phyloP scores from a whole-genome alignment of 1,140 invertebrate species.

The Anastatus disparis region DNA sequence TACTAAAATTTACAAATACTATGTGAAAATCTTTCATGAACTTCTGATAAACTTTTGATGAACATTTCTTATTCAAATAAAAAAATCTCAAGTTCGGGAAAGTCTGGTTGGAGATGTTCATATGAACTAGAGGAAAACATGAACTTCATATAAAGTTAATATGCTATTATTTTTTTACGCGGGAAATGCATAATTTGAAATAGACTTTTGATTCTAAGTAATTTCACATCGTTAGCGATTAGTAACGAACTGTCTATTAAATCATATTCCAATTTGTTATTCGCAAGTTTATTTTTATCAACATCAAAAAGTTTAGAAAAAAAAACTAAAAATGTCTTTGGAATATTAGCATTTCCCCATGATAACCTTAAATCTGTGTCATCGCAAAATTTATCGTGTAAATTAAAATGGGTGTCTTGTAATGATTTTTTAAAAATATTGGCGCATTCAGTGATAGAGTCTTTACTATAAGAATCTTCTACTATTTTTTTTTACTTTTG shows the following conservation, averaged over 20 bases:
- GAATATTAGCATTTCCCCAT: conserved; percentile 13
- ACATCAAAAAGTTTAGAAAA: no score
- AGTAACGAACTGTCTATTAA: background rate
- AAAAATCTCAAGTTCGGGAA: no score
- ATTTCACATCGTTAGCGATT: background rate
- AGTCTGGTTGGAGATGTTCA: no score
- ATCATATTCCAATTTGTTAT: background rate
- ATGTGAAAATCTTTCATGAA: no score
- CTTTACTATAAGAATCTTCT: background rate
- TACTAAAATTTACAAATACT: no score
- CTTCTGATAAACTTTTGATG: no score
- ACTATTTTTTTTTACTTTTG: background rate
- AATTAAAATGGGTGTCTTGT: conserved; percentile 8
- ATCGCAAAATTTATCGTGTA: no score
- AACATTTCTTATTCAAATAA: no score
- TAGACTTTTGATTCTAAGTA: background rate
- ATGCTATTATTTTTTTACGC: no score
- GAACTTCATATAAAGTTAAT: no score
- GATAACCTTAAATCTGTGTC: conserved; percentile 6
- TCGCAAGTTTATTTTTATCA: background rate
- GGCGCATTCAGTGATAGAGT: background rate
- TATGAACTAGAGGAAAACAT: no score
- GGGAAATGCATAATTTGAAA: background rate
- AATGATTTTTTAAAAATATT: conserved; percentile 15
- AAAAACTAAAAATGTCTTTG: no score